Base-by-base conservation (phyloP, 2,797 vertebrate genomes). In the Acridotheres tristis region DNA sequence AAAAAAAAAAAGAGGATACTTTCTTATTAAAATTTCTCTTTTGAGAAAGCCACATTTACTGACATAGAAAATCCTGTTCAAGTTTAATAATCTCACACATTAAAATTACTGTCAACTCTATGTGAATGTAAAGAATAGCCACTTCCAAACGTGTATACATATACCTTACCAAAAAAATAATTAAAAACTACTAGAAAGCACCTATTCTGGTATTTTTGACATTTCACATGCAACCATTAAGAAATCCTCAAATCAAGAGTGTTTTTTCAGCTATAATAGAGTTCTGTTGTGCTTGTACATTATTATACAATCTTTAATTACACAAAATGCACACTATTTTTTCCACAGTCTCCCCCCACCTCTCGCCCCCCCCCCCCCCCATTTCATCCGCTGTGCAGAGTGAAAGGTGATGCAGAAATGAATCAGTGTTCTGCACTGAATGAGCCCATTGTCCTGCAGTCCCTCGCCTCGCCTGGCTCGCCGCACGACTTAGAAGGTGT, bases 381-480 rank as follows among this genome's bases (percentile, higher is more conserved):
- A 0, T 50, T 90, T 77, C 63, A 85, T 92, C 92, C n/a, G 17
- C 90, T 62, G 62, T 1, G 1, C 50, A 16, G 89, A 96, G 82
- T 89, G 89, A 83, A 92, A 96, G 94, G 91, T 91, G 82, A 88
- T 78, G 90, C 85, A 94, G 96, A 79, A 96, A 96, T 91, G 92
- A 88, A 95, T 96, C 87, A 95, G 85, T 92, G 87, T 20, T 96
- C 57, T 59, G 89, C 69, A 47, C 62, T 97, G 94, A 97, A 97
- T 92, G 82, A 93, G 89, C 85, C 94, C 91, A 95, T 96, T 96
- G 96, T 96, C 88, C 36, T 8, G 47, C 13, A 0, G 79, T 62
- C 62, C 80, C 91, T 76, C 1, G 54, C 78, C 81, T 80, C 8
- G 6, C 87, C 81, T 83, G 34, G 4, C 90, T 93, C 5, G 0